These are phyloP conservation scores for Pseudobourletiella spinata DNA, from an alignment of 1,140 invertebrate species.

Conservation along the genomic window DNA sequence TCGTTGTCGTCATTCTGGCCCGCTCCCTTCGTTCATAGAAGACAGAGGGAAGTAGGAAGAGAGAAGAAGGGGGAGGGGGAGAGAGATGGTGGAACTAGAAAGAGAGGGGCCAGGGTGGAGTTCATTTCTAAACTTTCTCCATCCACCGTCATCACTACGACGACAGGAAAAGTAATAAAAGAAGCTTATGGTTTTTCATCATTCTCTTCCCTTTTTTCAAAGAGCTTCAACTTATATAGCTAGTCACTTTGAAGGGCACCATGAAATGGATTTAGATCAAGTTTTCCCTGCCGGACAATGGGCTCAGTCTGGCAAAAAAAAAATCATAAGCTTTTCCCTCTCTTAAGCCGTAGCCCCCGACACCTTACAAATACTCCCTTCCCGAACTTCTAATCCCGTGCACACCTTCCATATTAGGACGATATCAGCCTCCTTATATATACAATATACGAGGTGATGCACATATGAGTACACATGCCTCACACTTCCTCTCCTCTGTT, in stretches of 20 bases:
- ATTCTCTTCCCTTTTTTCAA: slow-evolving; percentile 1
- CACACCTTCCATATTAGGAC: too few relatives aligned
- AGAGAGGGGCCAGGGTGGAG: neutral
- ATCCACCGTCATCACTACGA: too few relatives aligned
- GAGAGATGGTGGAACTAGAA: neutral
- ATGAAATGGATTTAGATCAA: slow-evolving; percentile 9
- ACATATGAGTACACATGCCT: too few relatives aligned
- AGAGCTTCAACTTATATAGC: neutral
- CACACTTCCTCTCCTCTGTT: too few relatives aligned
- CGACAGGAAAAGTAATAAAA: slow-evolving; percentile 9
- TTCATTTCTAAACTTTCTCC: slow-evolving; percentile 4
- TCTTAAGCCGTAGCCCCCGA: neutral
- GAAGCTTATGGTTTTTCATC: slow-evolving; percentile 11
- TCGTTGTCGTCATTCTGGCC: too few relatives aligned
- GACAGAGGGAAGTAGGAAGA: neutral
- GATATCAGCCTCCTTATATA: too few relatives aligned
- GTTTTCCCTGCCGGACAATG: slow-evolving; percentile 3
- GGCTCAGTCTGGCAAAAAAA: neutral
- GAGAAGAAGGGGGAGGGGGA: neutral
- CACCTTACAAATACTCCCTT: too few relatives aligned
- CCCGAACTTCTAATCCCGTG: too few relatives aligned
- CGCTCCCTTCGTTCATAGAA: too few relatives aligned
- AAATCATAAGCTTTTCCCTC: neutral
- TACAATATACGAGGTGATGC: too few relatives aligned
- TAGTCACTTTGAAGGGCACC: neutral